phyloP scores from a whole-genome alignment of 2,888 invertebrate genomes.

The Sarcophaga subvicina region DNA sequence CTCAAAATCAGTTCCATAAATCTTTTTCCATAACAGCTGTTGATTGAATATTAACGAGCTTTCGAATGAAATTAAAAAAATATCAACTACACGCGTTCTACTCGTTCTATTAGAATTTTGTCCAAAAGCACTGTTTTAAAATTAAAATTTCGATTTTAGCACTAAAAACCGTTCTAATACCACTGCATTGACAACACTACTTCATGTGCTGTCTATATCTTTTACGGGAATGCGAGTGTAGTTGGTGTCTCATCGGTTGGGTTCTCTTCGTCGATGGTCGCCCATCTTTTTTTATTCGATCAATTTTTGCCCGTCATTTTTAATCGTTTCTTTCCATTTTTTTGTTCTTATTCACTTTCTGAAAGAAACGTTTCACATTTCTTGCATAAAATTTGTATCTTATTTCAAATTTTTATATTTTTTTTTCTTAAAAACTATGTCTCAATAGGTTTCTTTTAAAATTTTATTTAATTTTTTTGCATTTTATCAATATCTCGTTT shows the following conservation, averaged over 20 bases:
- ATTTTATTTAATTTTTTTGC: constrained; percentile 56
- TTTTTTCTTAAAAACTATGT: constrained; percentile 22
- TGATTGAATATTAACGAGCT: no score
- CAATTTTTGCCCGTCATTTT: constrained; percentile 74
- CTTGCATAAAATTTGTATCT: constrained; percentile 76
- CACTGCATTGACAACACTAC: constrained; percentile 27
- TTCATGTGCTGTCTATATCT: constrained; percentile 48
- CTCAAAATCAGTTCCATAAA: no score
- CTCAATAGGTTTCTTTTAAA: constrained; percentile 61
- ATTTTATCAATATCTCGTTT: constrained; percentile 71
- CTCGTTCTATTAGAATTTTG: no score
- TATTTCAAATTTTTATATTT: not conserved
- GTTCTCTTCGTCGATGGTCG: constrained; percentile 69
- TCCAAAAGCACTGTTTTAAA: not conserved
- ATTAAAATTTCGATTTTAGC: not conserved
- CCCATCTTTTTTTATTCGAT: constrained; percentile 72
- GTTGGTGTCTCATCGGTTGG: constrained; percentile 67
- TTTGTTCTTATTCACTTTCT: constrained; percentile 50
- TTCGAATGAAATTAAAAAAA: no score
- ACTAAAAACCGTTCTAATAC: constrained; percentile 7
- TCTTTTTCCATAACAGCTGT: no score
- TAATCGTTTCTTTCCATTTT: constrained; percentile 73
- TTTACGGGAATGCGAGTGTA: constrained; percentile 32
- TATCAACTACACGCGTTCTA: no score
- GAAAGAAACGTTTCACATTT: constrained; percentile 77